These are phyloP conservation scores for Manduca sexta DNA, from an alignment of 1,140 invertebrate genomes.

Conservation along the genomic window DNA sequence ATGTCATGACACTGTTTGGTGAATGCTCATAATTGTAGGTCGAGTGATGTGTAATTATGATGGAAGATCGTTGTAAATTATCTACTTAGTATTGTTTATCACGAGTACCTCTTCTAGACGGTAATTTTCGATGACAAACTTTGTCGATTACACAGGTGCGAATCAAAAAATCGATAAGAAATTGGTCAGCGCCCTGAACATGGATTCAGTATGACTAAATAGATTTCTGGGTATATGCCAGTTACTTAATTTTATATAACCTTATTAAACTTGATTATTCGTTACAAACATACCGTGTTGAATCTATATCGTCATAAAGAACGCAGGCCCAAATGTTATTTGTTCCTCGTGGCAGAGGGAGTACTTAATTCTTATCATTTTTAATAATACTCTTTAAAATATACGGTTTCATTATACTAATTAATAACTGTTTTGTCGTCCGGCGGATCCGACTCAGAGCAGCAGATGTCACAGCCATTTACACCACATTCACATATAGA, in stretches of 20 bases:
- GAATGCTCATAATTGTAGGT: conserved; percentile 36
- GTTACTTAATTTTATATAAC: no score
- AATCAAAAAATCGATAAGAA: no score
- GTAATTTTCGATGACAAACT: no score
- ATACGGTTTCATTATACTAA: conserved; percentile 30
- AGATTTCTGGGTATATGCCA: no score
- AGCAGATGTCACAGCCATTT: conserved; percentile 62
- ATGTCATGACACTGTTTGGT: conserved; percentile 1
- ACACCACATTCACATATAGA: conserved; percentile 61
- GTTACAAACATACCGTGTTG: no score
- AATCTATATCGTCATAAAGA: no score
- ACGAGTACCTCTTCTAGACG: conserved; percentile 9
- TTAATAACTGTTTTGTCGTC: conserved; percentile 57
- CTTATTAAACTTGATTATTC: no score
- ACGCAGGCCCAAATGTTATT: no score
- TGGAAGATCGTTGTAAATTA: conserved; percentile 35
- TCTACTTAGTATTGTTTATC: conserved; percentile 47
- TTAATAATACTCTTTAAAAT: neutral
- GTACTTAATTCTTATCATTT: conserved; percentile 17
- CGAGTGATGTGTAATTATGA: conserved; percentile 45
- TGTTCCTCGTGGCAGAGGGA: neutral
- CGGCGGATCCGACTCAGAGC: conserved; percentile 57
- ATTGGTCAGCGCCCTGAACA: no score
- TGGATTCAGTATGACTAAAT: no score
- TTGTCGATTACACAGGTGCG: no score